Conservation (phyloP, 2,113 vertebrate species). For the Leptobrachium leishanense region DNA sequence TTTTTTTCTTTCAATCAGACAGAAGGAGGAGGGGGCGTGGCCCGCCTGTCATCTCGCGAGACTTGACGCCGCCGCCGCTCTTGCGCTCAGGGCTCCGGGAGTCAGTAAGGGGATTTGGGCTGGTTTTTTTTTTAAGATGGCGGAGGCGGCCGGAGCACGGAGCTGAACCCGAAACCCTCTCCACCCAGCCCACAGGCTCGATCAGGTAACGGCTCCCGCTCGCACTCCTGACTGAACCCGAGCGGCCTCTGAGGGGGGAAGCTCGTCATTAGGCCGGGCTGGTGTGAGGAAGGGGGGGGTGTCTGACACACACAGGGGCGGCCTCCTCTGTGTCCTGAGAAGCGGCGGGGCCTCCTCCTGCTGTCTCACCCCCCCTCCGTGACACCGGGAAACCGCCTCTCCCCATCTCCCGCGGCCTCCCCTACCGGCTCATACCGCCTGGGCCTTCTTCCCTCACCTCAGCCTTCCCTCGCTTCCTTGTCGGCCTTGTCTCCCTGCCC, state of each 20-base stretch:
- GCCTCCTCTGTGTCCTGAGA: not conserved
- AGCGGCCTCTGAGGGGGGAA: conserved; percentile 8
- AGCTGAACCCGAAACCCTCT: conserved; percentile 21
- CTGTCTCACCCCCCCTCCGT: not conserved
- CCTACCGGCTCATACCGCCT: not conserved
- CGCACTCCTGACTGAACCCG: conserved; percentile 12
- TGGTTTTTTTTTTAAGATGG: conserved; percentile 38
- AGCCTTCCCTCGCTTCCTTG: not conserved
- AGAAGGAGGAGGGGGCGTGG: not conserved
- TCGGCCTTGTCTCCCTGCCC: not conserved
- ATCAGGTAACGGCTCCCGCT: conserved; percentile 41
- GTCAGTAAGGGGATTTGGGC: conserved; percentile 39
- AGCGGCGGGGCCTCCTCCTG: not conserved
- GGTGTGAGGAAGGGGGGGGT: conserved; percentile 54
- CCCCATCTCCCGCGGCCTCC: too few relatives aligned
- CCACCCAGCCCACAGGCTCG: conserved; percentile 19
- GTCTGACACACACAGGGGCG: conserved; percentile 52
- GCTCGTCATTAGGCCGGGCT: conserved; percentile 48
- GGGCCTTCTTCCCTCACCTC: not conserved
- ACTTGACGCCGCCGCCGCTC: conserved; percentile 45
- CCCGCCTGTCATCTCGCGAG: conserved; percentile 53
- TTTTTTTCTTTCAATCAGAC: not conserved
- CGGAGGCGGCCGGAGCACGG: conserved; percentile 42
- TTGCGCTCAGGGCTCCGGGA: conserved; percentile 43
- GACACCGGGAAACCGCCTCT: not conserved